Base-by-base conservation (phyloP, 37 sponge, comb jelly and placozoan genomes). In the Aplysina aerophoba region DNA sequence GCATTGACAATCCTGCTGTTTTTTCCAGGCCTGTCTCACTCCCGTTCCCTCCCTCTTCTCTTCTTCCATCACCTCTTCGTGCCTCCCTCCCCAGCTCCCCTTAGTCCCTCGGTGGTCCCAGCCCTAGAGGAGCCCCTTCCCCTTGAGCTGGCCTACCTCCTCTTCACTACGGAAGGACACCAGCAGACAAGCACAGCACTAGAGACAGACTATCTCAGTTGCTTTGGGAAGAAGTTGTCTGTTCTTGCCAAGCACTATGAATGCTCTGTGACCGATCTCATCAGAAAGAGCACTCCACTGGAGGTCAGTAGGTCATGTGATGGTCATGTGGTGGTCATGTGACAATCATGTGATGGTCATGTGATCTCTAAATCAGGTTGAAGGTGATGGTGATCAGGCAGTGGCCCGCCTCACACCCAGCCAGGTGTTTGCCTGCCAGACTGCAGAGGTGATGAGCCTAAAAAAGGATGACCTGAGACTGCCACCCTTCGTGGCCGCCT, bases 391-490 rank as follows among this genome's bases (percentile, higher is more conserved):
- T 37, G 80, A 83, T 14, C 21, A 25, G 35, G 41, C 81, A 33
- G 25, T 28, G n/a, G 72, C 88, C 2, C 22, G 28, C 19, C 73
- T 94, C 28, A 28, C 2, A 15, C 91, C 89, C 16, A 24, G 81
- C 16, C 61, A 55, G 40, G 13, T 86, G 16, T 86, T 94, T 83
- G 83, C 84, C 0, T 83, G 83, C 54, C 89, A 94, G 73, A 86
- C 90, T 58, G 36, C 64, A 0, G 77, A 82, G 28, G 86, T 94
- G 16, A 58, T 90, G 21, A 62, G 71, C 8, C 67, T 50, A 11
- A 82, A 87, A 0, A 33, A 71, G 73, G 77, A 22, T 81, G 88
- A 86, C 14, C 12, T 94, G 55, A 11, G 41, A 31, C 80, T 94
- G 71, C 85, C 78, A 37, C 30, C 38, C 35, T 54, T 94, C 8